Base-by-base conservation (phyloP, 2,113 vertebrate species). In the Calidris pygmaea region DNA sequence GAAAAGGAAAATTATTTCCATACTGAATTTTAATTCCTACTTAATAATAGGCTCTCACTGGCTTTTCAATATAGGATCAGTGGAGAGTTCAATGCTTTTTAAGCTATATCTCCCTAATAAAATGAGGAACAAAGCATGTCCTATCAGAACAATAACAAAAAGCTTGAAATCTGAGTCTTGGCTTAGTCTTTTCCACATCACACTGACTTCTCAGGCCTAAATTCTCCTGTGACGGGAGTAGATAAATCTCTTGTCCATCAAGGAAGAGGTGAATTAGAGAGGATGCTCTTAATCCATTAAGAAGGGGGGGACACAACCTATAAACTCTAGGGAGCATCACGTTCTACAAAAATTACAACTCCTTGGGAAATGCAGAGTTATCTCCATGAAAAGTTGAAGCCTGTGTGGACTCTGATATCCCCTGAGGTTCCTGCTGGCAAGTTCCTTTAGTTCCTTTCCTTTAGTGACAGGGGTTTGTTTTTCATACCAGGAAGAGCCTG, bases 31-130 rank as follows among this genome's bases (percentile, higher is more conserved):
- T 82, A 75, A 87, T 68, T 71, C 39, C 16, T 78, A 22, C 48
- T 90, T 95, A 89, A 94, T 95, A 59, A 75, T 20, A 87, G 73
- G 56, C 65, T 87, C 89, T 94, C 56, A 75, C 56, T 91, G 87
- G 53, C 66, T 91, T 94, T 79, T 91, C 72, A 95, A 67, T 84
- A 82, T 56, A 65, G 60, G 72, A 88, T 90, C 85, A 81, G 41
- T 74, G 60, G n/a, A 94, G 55, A 81, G 59, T 72, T 91, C 52
- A 67, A 72, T 63, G 65, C 70, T 90, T 93, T 94, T 67, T 48
- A 63, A 91, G 72, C 56, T 52, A 4, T 41, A 78, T 17, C 43
- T 52, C 52, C 21, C 19, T 74, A 81, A 72, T 26, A 75, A 82
- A 91, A 74, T 50, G 14, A 60, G 74, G 65, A 92, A 32, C 48